phyloP scores from a whole-genome alignment of 1,140 invertebrate species.

The Centruroides sculpturatus region DNA sequence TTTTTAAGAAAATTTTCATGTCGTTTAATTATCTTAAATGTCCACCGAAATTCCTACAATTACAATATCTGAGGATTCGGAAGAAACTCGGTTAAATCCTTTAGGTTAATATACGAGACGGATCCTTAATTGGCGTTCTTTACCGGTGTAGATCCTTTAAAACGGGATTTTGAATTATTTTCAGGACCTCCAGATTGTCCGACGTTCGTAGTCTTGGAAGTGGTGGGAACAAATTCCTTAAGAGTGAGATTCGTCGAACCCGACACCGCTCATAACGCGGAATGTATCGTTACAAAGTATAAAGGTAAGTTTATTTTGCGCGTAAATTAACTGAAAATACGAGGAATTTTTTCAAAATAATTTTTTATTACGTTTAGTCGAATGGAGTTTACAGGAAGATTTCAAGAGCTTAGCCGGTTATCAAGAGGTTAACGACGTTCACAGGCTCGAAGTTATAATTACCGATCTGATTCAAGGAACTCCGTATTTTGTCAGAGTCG shows the following conservation, averaged over 20 bases:
- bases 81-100: no score
- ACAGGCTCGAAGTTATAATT: conserved; percentile 38
- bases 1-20: no score
- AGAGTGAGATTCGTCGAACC: conserved; percentile 56
- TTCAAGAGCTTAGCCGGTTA: conserved; percentile 62
- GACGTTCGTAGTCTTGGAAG: conserved; percentile 58
- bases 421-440: conserved; percentile 48
- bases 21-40: no score
- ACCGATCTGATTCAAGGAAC: conserved; percentile 56
- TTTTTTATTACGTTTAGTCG: conserved; percentile 31
- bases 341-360: conserved; percentile 13
- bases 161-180: background rate
- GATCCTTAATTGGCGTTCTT: no score
- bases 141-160: no score
- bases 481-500: conserved; percentile 71
- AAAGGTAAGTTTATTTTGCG: conserved; percentile 45
- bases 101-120: no score
- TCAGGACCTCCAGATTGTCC: conserved; percentile 60
- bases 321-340: background rate
- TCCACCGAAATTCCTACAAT: no score
- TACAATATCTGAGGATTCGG: no score
- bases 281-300: conserved; percentile 72
- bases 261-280: conserved; percentile 38
- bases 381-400: conserved; percentile 60
- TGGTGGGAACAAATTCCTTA: conserved; percentile 61